Conservation (phyloP, 2,888 invertebrate genomes). For the Theretra japonica region DNA sequence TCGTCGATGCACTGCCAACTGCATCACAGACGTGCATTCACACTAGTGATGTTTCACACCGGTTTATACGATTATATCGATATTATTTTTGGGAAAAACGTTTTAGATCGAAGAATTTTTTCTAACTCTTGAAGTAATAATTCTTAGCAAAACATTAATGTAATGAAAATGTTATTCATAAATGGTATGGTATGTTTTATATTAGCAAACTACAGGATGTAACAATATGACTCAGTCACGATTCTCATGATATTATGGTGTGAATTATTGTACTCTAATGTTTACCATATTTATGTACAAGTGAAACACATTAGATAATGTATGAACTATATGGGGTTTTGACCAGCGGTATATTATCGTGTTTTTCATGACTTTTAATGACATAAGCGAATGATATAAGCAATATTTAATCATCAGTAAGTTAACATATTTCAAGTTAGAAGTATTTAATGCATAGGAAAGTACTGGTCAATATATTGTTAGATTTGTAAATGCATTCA, state of each 20-base stretch:
- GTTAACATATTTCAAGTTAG: neutral
- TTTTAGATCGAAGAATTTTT: too few relatives aligned
- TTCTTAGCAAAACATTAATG: too few relatives aligned
- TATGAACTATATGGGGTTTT: neutral
- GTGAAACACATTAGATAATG: neutral
- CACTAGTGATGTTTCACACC: constrained; percentile 55
- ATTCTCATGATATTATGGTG: neutral
- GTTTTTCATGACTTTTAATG: too few relatives aligned
- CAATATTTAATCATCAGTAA: too few relatives aligned
- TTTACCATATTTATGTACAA: neutral
- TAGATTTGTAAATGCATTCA: neutral
- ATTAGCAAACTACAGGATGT: neutral
- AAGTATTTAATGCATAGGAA: neutral
- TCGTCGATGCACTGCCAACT: constrained; percentile 48
- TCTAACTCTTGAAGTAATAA: too few relatives aligned
- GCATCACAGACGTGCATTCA: constrained; percentile 57
- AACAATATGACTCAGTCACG: neutral
- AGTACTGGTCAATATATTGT: neutral
- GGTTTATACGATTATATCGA: constrained; percentile 41
- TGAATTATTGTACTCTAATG: neutral
- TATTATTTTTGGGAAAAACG: constrained; percentile 27
- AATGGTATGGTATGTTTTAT: neutral
- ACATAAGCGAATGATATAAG: too few relatives aligned
- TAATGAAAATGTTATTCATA: too few relatives aligned
- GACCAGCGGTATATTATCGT: neutral